These are phyloP conservation scores for Halcyon senegalensis DNA, from an alignment of 2,113 vertebrate species.

Conservation along the genomic window DNA sequence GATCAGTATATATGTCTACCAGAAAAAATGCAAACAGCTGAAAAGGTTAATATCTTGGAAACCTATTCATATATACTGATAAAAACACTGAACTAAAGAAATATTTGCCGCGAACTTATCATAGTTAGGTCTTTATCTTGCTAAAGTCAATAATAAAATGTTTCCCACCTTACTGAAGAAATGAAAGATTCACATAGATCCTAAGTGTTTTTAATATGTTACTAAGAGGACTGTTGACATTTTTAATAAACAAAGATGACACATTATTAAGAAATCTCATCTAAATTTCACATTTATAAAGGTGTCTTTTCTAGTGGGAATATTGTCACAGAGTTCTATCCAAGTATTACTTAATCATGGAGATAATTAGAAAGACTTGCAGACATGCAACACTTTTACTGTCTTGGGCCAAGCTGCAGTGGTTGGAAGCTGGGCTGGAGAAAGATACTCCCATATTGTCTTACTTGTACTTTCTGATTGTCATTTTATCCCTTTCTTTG, in stretches of 20 bases:
- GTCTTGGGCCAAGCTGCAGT: background rate
- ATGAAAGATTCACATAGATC: background rate
- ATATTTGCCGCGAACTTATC: rapidly evolving
- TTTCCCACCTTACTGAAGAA: background rate
- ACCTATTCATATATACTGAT: background rate
- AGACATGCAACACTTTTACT: background rate
- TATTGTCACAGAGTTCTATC: background rate
- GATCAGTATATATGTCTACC: background rate
- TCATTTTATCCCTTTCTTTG: background rate
- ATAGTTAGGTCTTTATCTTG: background rate
- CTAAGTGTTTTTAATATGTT: background rate
- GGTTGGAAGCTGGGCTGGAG: background rate
- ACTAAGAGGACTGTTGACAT: background rate
- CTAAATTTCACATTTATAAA: background rate
- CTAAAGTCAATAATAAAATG: background rate
- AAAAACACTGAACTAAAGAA: background rate
- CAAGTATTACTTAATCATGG: background rate
- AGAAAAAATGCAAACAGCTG: background rate
- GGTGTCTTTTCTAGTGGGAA: background rate
- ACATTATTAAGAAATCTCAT: background rate
- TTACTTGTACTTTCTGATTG: background rate
- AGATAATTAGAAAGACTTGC: background rate
- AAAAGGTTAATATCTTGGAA: background rate
- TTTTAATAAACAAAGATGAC: background rate
- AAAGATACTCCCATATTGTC: background rate